Conservation (phyloP, 2,113 vertebrate genomes). For the Tylochromis polylepis region DNA sequence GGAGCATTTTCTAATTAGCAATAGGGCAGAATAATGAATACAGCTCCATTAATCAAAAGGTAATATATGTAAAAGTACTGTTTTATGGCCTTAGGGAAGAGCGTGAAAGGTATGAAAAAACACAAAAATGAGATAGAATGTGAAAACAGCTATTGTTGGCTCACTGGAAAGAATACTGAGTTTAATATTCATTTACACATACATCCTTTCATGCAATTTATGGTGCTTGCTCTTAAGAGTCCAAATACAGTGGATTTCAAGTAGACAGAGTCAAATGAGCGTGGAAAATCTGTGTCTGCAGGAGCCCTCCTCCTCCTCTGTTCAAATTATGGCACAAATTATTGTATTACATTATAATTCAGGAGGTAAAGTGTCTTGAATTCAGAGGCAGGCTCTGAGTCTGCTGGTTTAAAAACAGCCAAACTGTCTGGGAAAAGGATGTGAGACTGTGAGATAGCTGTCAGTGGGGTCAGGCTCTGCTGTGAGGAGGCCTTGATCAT, state of each 20-base stretch:
- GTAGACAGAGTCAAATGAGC: conserved; percentile 37
- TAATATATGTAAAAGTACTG: conserved; percentile 83
- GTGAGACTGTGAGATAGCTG: background rate
- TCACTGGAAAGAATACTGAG: conserved; percentile 51
- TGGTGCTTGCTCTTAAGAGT: conserved; percentile 46
- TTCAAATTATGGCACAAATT: conserved; percentile 28
- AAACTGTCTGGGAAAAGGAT: background rate
- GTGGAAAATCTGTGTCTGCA: conserved; percentile 40
- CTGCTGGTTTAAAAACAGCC: background rate
- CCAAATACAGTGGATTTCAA: conserved; percentile 30
- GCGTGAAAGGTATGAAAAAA: conserved; percentile 71
- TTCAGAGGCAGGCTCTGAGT: background rate
- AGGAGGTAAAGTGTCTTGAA: background rate
- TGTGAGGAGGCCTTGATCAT: background rate
- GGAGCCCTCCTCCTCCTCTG: background rate
- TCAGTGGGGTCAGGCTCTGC: background rate
- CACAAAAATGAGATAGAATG: conserved; percentile 64
- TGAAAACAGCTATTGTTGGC: conserved; percentile 63
- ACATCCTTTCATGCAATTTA: conserved; percentile 67
- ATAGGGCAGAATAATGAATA: conserved; percentile 82
- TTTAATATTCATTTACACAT: conserved; percentile 71
- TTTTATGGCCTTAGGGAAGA: conserved; percentile 74
- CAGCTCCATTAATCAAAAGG: conserved; percentile 82
- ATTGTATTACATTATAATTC: conserved; percentile 6
- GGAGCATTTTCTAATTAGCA: conserved; percentile 80